Evolutionary conservation across 2,797 vertebrate species (phyloP).

Genomic region (Amblyopsis hoosieri): DNA sequence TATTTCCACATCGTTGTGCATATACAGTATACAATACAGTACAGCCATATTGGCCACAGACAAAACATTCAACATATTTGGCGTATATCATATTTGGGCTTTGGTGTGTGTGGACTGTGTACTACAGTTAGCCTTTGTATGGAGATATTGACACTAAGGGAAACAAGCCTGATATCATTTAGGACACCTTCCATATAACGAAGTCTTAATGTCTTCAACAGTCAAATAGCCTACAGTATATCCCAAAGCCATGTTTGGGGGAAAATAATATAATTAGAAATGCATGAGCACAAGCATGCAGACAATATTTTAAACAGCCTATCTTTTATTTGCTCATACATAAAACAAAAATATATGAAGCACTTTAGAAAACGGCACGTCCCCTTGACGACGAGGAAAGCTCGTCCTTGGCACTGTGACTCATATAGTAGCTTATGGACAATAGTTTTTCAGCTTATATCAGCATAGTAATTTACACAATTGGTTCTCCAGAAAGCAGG

Average conservation of each 20-base stretch:
- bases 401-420: conserved; percentile 58
- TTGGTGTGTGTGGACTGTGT: conserved; percentile 37
- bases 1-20: conserved; percentile 61
- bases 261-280: conserved; percentile 36
- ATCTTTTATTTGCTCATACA: conserved; percentile 36
- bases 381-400: conserved; percentile 43
- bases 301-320: conserved; percentile 56
- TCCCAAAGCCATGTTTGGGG: conserved; percentile 34
- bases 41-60: conserved; percentile 47
- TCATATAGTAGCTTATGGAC: conserved; percentile 58
- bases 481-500: conserved; percentile 53
- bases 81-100: conserved; percentile 22
- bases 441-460: conserved; percentile 66
- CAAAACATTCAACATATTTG: conserved; percentile 46
- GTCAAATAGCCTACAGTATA: conserved; percentile 37
- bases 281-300: conserved; percentile 54
- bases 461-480: conserved; percentile 47
- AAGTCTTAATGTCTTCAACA: conserved; percentile 17
- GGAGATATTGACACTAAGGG: conserved; percentile 28
- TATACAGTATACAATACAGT: conserved; percentile 51
- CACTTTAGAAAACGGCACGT: conserved; percentile 40
- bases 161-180: conserved; percentile 47
- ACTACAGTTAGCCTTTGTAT: conserved; percentile 35
- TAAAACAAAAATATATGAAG: conserved; percentile 40
- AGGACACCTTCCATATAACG: conserved; percentile 61